These are phyloP conservation scores for Netta rufina DNA, from an alignment of 2,797 vertebrate genomes.

Conservation along the genomic window DNA sequence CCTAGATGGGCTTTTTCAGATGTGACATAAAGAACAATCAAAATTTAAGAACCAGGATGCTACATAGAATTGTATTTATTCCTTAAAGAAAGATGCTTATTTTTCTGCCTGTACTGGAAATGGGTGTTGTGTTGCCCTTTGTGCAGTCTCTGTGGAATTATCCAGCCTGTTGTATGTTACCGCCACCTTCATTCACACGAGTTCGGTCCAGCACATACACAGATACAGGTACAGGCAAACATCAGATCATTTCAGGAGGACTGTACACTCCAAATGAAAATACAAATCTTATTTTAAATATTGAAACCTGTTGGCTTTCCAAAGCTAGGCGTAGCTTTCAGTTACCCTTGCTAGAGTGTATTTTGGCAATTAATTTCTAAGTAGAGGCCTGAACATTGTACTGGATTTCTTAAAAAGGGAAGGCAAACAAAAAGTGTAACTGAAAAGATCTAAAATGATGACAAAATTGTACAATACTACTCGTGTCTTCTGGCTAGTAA, in stretches of 20 bases:
- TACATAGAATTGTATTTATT: neutral
- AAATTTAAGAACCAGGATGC: neutral
- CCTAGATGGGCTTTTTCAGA: neutral
- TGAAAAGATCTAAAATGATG: neutral
- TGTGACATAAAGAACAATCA: neutral
- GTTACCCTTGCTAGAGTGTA: neutral
- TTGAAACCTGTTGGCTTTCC: neutral
- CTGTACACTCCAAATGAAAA: neutral
- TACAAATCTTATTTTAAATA: neutral
- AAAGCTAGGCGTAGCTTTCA: neutral
- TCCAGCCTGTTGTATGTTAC: neutral
- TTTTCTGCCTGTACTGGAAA: neutral
- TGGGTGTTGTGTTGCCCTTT: neutral
- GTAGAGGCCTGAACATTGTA: neutral
- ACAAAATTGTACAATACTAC: neutral
- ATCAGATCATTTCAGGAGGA: neutral
- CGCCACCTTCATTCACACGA: neutral
- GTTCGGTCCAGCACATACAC: neutral
- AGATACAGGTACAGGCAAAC: neutral
- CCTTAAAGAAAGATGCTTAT: neutral
- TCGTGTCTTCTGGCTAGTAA: neutral
- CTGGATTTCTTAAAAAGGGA: neutral
- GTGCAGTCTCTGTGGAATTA: neutral
- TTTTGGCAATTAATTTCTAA: neutral
- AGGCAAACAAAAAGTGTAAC: neutral